Percentiles rank a stretch among this genome's conserved stretches.
Conservation (phyloP, 2,888 invertebrate genomes). For the Choristoneura rosaceana region DNA sequence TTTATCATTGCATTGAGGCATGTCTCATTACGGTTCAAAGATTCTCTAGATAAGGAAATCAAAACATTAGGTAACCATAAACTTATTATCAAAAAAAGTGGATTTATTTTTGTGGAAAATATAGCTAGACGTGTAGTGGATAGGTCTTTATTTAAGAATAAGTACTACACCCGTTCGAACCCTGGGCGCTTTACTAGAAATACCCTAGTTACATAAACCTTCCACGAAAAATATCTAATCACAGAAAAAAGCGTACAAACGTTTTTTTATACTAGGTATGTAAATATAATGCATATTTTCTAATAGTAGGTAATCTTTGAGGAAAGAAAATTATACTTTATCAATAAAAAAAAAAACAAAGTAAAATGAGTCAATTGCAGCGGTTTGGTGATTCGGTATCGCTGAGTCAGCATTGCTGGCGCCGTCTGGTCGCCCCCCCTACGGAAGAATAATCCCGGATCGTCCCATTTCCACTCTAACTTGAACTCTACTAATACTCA, state of each 20-base stretch:
- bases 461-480: slow-evolving; percentile 29
- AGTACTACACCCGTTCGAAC: too few relatives aligned
- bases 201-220: too few relatives aligned
- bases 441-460: slow-evolving; percentile 38
- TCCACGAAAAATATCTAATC: too few relatives aligned
- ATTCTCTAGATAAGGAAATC: not conserved
- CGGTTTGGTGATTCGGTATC: slow-evolving; percentile 31
- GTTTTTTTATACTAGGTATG: too few relatives aligned
- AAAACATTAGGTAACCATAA: not conserved
- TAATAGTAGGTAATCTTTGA: not conserved
- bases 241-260: too few relatives aligned
- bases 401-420: slow-evolving; percentile 36
- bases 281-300: too few relatives aligned
- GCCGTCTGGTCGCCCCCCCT: slow-evolving; percentile 39
- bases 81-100: too few relatives aligned
- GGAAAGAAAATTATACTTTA: not conserved
- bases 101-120: too few relatives aligned
- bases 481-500: slow-evolving; percentile 27
- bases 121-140: too few relatives aligned
- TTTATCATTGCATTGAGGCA: not conserved
- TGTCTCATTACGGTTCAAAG: not conserved
- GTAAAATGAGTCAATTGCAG: slow-evolving; percentile 34
- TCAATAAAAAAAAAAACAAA: not conserved
- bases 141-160: too few relatives aligned
- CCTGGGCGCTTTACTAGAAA: too few relatives aligned